Evolutionary conservation across 2,797 vertebrate species (phyloP).

Genomic region (Yasuhikotakia modesta): DNA sequence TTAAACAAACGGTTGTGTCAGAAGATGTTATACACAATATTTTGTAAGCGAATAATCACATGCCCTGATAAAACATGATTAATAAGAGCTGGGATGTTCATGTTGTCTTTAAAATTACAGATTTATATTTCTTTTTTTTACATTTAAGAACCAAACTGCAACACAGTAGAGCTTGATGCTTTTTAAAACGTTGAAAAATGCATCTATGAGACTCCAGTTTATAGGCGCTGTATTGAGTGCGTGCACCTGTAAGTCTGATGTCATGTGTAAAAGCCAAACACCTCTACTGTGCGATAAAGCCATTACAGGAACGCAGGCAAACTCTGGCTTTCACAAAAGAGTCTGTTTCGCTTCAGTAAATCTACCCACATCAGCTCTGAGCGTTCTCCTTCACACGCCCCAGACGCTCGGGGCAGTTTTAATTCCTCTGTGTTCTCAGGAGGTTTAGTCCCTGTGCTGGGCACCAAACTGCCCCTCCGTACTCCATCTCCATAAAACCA

Average conservation of each 20-base stretch:
- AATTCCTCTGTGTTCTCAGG: constrained; percentile 34
- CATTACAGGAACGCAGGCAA: background rate
- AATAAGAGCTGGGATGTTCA: too few relatives aligned
- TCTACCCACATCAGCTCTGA: constrained; percentile 14
- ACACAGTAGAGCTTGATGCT: background rate
- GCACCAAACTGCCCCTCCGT: constrained; percentile 27
- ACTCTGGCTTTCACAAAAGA: background rate
- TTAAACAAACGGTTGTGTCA: too few relatives aligned
- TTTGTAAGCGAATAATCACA: too few relatives aligned
- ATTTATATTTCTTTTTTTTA: too few relatives aligned
- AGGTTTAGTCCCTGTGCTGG: constrained; percentile 14
- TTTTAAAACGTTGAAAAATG: background rate
- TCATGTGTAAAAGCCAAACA: background rate
- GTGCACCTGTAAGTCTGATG: background rate
- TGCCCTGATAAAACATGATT: too few relatives aligned
- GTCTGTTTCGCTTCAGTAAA: background rate
- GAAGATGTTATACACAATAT: too few relatives aligned
- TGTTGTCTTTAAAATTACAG: too few relatives aligned
- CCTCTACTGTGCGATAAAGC: background rate
- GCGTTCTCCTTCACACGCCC: background rate
- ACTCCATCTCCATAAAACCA: constrained; percentile 55
- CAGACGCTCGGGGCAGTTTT: constrained; percentile 16
- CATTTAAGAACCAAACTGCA: too few relatives aligned
- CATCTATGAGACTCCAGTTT: background rate
- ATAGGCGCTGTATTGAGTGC: background rate